A percentile compares a stretch with the other conserved stretches of the same genome.
Conservation (phyloP, 2,888 invertebrate species). For the Synanthedon vespiformis region DNA sequence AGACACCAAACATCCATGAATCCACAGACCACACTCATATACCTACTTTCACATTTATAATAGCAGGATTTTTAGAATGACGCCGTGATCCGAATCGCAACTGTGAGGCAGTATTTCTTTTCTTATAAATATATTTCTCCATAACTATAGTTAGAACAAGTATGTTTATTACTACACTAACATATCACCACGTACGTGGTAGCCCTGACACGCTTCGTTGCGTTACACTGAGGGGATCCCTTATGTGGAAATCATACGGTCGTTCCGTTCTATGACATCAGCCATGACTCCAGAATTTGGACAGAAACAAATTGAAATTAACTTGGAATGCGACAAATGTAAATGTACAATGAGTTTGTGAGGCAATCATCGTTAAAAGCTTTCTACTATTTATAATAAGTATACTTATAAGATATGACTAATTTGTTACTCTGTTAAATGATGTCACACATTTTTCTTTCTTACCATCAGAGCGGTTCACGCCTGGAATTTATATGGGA, state of each 20-base stretch:
- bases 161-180: conserved; percentile 21
- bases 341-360: not conserved
- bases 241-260: conserved; percentile 23
- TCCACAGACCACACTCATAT: too few relatives aligned
- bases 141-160: too few relatives aligned
- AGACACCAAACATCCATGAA: too few relatives aligned
- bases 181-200: conserved; percentile 54
- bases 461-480: conserved; percentile 10
- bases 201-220: conserved; percentile 60
- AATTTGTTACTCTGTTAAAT: conserved; percentile 7
- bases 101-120: too few relatives aligned
- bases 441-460: conserved; percentile 5
- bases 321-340: not conserved
- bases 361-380: conserved; percentile 16
- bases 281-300: not conserved
- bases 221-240: conserved; percentile 46
- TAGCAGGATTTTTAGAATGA: too few relatives aligned
- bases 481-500: too few relatives aligned
- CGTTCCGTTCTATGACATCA: conserved; percentile 6
- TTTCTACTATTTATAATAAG: conserved; percentile 20
- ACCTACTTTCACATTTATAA: too few relatives aligned
- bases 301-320: not conserved
- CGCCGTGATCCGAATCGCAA: too few relatives aligned
- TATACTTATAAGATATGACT: conserved; percentile 3
- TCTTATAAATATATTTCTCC: too few relatives aligned